A percentile compares a stretch with the other conserved stretches of the same genome.
phyloP scores from a whole-genome alignment of 2,113 vertebrate species.

The Ochotona princeps region DNA sequence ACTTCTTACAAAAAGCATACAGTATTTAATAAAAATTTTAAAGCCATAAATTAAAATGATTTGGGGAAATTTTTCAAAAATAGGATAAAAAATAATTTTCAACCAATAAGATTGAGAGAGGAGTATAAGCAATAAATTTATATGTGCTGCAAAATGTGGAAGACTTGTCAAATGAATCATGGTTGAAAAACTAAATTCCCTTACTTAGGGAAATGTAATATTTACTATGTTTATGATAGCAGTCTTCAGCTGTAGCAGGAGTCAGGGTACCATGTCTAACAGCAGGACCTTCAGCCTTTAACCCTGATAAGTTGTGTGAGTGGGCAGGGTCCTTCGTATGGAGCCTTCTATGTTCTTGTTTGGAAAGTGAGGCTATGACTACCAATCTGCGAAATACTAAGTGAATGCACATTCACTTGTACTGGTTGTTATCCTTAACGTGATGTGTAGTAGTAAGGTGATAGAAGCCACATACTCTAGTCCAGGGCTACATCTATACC shows the following conservation, averaged over 20 bases:
- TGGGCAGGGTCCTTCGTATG: neutral
- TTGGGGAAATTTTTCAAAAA: neutral
- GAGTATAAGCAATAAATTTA: neutral
- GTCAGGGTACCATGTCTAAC: neutral
- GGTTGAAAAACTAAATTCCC: neutral
- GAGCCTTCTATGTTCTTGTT: neutral
- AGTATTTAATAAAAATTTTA: conserved; percentile 42
- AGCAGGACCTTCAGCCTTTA: neutral
- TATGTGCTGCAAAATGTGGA: neutral
- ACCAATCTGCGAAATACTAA: neutral
- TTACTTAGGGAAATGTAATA: conserved; percentile 6
- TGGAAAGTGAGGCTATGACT: neutral
- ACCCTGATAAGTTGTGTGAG: neutral
- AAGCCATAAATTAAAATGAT: conserved; percentile 29
- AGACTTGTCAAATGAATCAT: neutral
- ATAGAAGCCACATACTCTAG: conserved; percentile 1
- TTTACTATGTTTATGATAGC: neutral
- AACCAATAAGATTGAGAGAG: neutral
- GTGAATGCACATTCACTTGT: neutral
- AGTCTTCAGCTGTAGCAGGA: neutral
- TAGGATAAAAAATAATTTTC: neutral
- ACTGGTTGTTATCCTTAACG: neutral
- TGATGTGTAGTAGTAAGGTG: neutral
- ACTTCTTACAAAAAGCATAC: conserved; percentile 32
- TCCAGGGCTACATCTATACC: neutral